Evolutionary conservation across 2,797 vertebrate genomes (phyloP), one percentile per base, ranked within the genome.

Genomic region (Myripristis jacobus): DNA sequence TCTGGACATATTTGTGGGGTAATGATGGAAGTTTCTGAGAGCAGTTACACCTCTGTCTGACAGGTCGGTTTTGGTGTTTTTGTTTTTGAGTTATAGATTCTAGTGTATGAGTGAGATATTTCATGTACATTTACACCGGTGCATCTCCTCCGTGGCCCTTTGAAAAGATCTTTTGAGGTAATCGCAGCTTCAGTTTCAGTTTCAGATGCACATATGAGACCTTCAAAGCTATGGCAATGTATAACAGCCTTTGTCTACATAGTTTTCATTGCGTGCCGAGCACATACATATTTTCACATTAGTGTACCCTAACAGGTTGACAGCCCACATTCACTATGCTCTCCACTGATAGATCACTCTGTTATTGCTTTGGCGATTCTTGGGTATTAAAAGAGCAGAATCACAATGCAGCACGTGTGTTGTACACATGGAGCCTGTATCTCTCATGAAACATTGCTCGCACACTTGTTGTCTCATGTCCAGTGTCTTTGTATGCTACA

Each of bases 331-430:
- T 59, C 22, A 2, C 57, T 43, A 41, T 69, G 53, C 64, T 70
- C 70, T 63, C 51, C 31, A 0, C 56, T 43, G 54, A 50, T 61
- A 58, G 0, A 64, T 74, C 60, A 16, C 43, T 63, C 21, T 63
- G 79, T 86, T 90, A 92, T 93, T 93, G 90, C 91, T 92, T 88
- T 88, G 85, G 77, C 85, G 80, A 81, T 73, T 89, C 75, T 84
- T 75, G 79, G 84, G 44, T 59, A 66, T 76, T 78, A 18, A 76
- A 41, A 55, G 31, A 76, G 9, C 21, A 25, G 22, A 59, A 60
- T 60, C 61, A 64, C 55, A 65, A 53, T 44, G 61, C 43, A 53
- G 64, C 48, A 69, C n/a, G 13, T 46, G 62, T 84, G 73, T 72
- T 31, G 25, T 44, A 19, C 31, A 34, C 29, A 63, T 56, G n/a